Evolutionary conservation across 2,888 invertebrate genomes (phyloP), one percentile per base, ranked within the genome.

Genomic region (Molorchus minor): DNA sequence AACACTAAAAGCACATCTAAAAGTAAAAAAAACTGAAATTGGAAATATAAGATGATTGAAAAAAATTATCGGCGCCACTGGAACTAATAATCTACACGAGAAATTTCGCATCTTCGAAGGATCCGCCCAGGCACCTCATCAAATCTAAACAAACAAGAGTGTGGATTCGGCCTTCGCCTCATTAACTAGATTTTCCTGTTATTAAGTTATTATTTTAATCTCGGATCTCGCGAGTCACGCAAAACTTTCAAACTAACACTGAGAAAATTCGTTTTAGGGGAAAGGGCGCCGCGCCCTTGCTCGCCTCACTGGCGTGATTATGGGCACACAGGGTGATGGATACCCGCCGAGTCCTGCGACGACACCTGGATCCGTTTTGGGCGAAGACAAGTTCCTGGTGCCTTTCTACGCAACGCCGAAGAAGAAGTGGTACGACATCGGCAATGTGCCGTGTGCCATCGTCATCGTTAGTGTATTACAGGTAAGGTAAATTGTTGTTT

Each of bases 361-460:
- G n/a, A 75, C 78, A 12, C 76, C 77, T 20, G 71, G 66, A 40
- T 72, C 76, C 3, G 64, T 69, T 1, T 57, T 71, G 13, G 74
- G 75, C 41, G 76, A 75, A 16, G 71, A 74, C 35, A 67, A 69
- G 49, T 74, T 64, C 68, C 62, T 76, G 55, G 73, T 74, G 61
- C 65, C 64, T 35, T 70, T 61, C 55, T 54, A 46, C 41, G 51
- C 52, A 47, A 62, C 44, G 52, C 51, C 61, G 16, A 61, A 62
- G 55, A 53, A 57, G 36, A 64, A 59, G 52, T 66, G 68, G 68
- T 55, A 53, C 41, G 51, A 63, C 29, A 67, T 69, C 35, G 63
- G 71, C 43, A 72, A 75, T 56, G 67, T 75, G 7, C 80, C 80
- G 3, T 70, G 74, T 52, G 76, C 75, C 30, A 74, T 78, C 46